Conservation (phyloP, 2,888 invertebrate genomes). For the Bibio marci region DNA sequence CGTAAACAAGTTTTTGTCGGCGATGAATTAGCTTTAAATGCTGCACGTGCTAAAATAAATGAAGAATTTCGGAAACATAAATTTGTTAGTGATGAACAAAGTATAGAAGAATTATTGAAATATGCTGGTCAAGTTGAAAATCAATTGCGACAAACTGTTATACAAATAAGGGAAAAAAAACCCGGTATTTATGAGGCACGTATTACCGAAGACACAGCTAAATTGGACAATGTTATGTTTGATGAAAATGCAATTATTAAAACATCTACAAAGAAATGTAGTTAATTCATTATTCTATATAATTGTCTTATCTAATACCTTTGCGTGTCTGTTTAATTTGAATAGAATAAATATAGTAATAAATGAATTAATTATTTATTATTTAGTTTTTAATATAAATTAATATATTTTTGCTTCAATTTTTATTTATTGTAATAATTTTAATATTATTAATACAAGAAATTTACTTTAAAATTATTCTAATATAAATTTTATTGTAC, state of each 20-base stretch:
- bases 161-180: constrained; percentile 51
- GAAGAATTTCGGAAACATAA: constrained; percentile 54
- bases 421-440: no score
- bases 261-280: no score
- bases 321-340: no score
- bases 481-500: no score
- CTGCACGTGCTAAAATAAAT: constrained; percentile 55
- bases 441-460: no score
- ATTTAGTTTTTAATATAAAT: no score
- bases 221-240: constrained; percentile 45
- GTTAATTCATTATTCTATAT: no score
- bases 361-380: no score
- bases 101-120: constrained; percentile 51
- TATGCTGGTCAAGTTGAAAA: constrained; percentile 48
- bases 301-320: no score
- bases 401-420: no score
- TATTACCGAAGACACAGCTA: constrained; percentile 40
- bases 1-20: constrained; percentile 19
- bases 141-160: constrained; percentile 52
- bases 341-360: no score
- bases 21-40: constrained; percentile 42
- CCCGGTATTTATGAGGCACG: constrained; percentile 43
- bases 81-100: constrained; percentile 35
- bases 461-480: no score
- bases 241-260: constrained; percentile 26